phyloP scores from a whole-genome alignment of 2,113 vertebrate species.

The Holacanthus passer region DNA sequence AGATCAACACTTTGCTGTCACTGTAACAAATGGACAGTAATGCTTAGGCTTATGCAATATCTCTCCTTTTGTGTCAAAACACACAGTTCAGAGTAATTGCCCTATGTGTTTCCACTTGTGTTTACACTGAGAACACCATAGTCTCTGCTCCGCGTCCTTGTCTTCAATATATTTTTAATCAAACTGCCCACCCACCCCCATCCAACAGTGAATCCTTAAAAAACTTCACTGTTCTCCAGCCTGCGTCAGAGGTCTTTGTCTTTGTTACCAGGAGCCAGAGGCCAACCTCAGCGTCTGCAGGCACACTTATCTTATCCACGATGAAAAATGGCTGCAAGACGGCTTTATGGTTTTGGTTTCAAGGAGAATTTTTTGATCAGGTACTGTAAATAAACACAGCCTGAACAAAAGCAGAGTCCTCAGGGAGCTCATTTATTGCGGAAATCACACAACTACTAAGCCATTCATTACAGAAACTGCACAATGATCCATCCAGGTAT shows the following conservation, averaged over 20 bases:
- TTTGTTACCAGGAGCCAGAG: slow-evolving; percentile 51
- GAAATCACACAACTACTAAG: slow-evolving; percentile 28
- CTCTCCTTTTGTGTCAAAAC: slow-evolving; percentile 61
- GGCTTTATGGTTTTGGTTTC: slow-evolving; percentile 40
- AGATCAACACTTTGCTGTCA: slow-evolving; percentile 34
- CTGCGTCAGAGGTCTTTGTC: slow-evolving; percentile 41
- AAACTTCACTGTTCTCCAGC: slow-evolving; percentile 12
- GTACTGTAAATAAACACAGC: slow-evolving; percentile 38
- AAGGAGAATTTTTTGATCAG: slow-evolving; percentile 19
- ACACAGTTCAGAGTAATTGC: slow-evolving; percentile 34
- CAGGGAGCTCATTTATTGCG: slow-evolving; percentile 38
- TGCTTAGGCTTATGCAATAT: slow-evolving; percentile 39
- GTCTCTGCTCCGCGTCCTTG: neutral
- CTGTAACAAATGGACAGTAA: slow-evolving; percentile 39
- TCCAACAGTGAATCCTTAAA: neutral
- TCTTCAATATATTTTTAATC: slow-evolving; percentile 42
- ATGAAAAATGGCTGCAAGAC: slow-evolving; percentile 24
- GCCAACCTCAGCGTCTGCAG: slow-evolving; percentile 28
- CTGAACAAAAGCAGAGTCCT: slow-evolving; percentile 42
- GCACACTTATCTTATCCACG: slow-evolving; percentile 23
- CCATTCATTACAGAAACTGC: slow-evolving; percentile 37
- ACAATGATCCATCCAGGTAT: slow-evolving; percentile 18
- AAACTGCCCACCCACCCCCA: neutral
- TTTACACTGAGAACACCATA: slow-evolving; percentile 49
- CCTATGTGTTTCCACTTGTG: slow-evolving; percentile 44